These are phyloP conservation scores for Colostygia pectinataria DNA, from an alignment of 2,888 invertebrate genomes.

Conservation along the genomic window DNA sequence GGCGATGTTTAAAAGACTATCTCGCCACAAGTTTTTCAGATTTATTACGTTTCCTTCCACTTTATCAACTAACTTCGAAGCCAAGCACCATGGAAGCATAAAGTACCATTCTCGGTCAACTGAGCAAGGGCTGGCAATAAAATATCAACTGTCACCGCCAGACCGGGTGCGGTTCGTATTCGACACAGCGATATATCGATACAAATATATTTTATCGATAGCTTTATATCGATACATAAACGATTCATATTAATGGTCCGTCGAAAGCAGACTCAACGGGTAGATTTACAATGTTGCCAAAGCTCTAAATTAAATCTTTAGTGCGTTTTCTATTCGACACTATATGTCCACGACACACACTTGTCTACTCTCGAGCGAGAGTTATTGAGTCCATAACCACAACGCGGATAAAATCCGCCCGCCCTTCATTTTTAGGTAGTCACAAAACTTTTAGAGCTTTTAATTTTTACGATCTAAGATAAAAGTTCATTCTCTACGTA, in stretches of 20 bases:
- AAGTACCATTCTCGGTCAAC: conserved; percentile 26
- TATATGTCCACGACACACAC: too few relatives aligned
- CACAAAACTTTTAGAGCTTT: not conserved
- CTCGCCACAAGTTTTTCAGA: too few relatives aligned
- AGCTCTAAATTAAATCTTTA: too few relatives aligned
- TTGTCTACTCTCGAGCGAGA: too few relatives aligned
- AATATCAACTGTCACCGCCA: conserved; percentile 45
- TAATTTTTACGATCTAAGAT: conserved; percentile 18
- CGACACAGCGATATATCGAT: conserved; percentile 3
- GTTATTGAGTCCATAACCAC: too few relatives aligned
- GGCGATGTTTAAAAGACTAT: too few relatives aligned
- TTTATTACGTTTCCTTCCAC: conserved; percentile 1
- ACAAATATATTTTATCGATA: too few relatives aligned
- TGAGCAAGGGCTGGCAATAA: conserved; percentile 36
- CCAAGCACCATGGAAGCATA: conserved; percentile 10
- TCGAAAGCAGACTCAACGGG: conserved; percentile 28
- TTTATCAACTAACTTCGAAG: conserved; percentile 6
- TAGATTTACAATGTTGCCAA: conserved; percentile 14
- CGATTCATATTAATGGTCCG: conserved; percentile 36
- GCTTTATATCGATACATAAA: conserved; percentile 29
- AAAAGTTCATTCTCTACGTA: conserved; percentile 24
- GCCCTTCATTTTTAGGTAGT: not conserved
- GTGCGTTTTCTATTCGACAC: too few relatives aligned
- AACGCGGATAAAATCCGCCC: too few relatives aligned
- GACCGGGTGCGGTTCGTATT: conserved; percentile 24